A percentile compares a stretch with the other conserved stretches of the same genome.
phyloP scores from a whole-genome alignment of 2,888 invertebrate genomes.

The Andrena hattorfiana region DNA sequence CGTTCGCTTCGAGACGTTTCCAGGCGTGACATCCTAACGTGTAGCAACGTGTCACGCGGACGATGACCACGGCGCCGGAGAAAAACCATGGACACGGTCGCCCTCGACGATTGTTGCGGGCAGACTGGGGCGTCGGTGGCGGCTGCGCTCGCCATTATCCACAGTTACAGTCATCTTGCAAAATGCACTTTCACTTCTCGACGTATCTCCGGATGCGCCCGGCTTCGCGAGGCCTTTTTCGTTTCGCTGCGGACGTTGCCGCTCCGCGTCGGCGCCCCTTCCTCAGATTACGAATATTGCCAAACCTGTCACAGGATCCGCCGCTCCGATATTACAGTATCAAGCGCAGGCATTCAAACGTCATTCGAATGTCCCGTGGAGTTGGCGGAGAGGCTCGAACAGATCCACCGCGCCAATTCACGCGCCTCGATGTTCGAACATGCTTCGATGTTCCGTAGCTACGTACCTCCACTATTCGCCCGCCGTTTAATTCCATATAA shows the following conservation, averaged over 20 bases:
- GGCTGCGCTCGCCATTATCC: slow-evolving; percentile 63
- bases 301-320: neutral
- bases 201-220: slow-evolving; percentile 70
- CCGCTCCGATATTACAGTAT: neutral
- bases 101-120: slow-evolving; percentile 54
- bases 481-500: no score
- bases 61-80: slow-evolving; percentile 1
- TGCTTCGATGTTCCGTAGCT: neutral
- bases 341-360: neutral
- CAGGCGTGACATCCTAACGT: slow-evolving; percentile 20
- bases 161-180: slow-evolving; percentile 70
- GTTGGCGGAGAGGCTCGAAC: neutral
- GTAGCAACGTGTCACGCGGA: neutral
- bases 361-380: neutral
- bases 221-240: slow-evolving; percentile 56
- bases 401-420: neutral
- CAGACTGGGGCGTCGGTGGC: slow-evolving; percentile 59
- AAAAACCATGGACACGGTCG: slow-evolving; percentile 15
- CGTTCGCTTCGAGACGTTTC: neutral
- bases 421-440: neutral
- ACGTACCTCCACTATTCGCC: neutral
- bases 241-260: slow-evolving; percentile 45
- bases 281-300: slow-evolving; percentile 13
- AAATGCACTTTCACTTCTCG: slow-evolving; percentile 74
- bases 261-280: neutral